Conservation (phyloP, 2,888 invertebrate genomes). For the Agonopterix alstromeriana region DNA sequence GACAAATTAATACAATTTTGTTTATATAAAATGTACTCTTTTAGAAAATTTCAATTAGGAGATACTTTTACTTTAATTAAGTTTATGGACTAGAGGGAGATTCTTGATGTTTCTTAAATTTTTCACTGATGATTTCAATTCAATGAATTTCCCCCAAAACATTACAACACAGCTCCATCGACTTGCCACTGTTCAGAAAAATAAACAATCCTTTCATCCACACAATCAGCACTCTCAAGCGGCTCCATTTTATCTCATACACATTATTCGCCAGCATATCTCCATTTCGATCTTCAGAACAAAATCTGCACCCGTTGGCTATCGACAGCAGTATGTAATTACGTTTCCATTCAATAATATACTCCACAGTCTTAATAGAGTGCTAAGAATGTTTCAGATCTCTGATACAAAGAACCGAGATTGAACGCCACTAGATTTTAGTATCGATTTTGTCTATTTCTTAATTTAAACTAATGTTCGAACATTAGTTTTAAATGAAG, state of each 20-base stretch:
- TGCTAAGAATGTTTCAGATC: constrained; percentile 55
- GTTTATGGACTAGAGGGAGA: no score
- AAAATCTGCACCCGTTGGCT: constrained; percentile 58
- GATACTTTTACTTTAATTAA: no score
- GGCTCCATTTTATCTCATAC: constrained; percentile 30
- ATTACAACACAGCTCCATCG: no score
- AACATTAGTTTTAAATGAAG: no score
- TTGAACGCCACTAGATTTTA: not conserved
- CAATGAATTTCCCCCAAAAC: no score
- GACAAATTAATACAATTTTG: no score
- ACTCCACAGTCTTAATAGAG: constrained; percentile 57
- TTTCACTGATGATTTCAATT: no score
- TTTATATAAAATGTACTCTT: no score
- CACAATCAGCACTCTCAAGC: constrained; percentile 15
- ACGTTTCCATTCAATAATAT: constrained; percentile 50
- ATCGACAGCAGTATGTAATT: constrained; percentile 44
- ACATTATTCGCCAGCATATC: constrained; percentile 48
- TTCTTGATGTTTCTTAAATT: no score
- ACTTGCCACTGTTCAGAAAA: not conserved
- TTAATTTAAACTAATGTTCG: no score
- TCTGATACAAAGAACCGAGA: constrained; percentile 17
- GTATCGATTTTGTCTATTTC: not conserved
- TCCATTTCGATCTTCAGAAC: constrained; percentile 39
- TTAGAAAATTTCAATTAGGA: no score
- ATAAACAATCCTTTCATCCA: constrained; percentile 4